Evolutionary conservation across 2,113 vertebrate genomes (phyloP).

Genomic region (Phoenicopterus ruber): DNA sequence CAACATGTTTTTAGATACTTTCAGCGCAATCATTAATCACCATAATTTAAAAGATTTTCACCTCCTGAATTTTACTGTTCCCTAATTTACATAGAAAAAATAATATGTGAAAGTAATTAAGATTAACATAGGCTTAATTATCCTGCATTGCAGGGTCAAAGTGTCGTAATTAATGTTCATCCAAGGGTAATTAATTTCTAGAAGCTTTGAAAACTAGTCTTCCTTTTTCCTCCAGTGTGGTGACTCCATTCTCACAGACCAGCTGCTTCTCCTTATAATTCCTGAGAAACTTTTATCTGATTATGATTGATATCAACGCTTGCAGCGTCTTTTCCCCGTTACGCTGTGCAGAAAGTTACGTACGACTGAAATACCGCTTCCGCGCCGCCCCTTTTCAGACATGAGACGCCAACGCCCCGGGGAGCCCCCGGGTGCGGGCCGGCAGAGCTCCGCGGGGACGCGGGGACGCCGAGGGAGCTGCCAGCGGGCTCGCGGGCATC

Average conservation of each 20-base stretch:
- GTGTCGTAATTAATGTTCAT: neutral
- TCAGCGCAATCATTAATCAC: neutral
- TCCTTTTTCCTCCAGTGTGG: neutral
- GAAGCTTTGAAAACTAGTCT: neutral
- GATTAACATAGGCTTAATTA: conserved; percentile 40
- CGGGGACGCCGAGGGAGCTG: neutral
- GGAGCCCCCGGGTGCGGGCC: neutral
- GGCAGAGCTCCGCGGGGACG: neutral
- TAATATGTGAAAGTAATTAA: conserved; percentile 43
- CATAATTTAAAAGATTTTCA: conserved; percentile 24
- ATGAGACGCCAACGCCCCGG: rapidly evolving
- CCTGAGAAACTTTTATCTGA: neutral
- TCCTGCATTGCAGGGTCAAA: conserved; percentile 23
- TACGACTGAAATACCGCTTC: rapidly evolving
- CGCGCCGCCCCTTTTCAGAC: rapidly evolving
- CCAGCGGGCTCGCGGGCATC: no score
- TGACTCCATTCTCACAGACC: neutral
- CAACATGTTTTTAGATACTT: neutral
- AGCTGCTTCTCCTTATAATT: neutral
- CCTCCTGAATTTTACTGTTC: conserved; percentile 28
- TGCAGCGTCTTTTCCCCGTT: rapidly evolving
- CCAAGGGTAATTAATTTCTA: conserved; percentile 36
- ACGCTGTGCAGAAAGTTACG: rapidly evolving
- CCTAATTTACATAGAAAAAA: conserved; percentile 41
- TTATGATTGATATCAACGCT: rapidly evolving